Percentiles rank a stretch among this genome's conserved stretches.
Conservation (phyloP, 1,140 invertebrate species). For the Galleria mellonella region DNA sequence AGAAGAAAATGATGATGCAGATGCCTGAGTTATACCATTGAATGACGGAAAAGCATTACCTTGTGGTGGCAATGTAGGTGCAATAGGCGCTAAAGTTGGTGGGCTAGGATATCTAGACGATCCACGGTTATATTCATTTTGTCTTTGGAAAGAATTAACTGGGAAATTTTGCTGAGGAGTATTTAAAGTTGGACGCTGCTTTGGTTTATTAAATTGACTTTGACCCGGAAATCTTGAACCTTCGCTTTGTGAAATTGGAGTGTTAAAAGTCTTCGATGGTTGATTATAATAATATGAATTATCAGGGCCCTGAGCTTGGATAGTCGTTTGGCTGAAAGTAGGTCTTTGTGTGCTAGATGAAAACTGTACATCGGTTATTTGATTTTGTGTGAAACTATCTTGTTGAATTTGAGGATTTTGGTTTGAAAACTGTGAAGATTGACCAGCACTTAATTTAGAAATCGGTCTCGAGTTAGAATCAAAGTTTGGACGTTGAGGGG, state of each 20-base stretch:
- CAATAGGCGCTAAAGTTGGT: slow-evolving; percentile 6
- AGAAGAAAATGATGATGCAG: slow-evolving; percentile 10
- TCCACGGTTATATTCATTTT: slow-evolving; percentile 3
- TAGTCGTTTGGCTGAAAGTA: slow-evolving; percentile 13
- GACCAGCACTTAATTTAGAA: not conserved
- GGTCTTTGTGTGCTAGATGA: slow-evolving; percentile 20
- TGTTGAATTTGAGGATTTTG: slow-evolving; percentile 1
- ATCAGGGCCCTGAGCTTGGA: slow-evolving; percentile 24
- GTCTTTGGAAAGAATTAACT: not conserved
- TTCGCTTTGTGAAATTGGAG: slow-evolving; percentile 9
- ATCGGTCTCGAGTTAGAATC: not conserved
- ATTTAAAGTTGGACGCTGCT: slow-evolving; percentile 3
- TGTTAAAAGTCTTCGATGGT: slow-evolving; percentile 32
- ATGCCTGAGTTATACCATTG: slow-evolving; percentile 10
- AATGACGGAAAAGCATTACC: slow-evolving; percentile 6
- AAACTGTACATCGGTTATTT: slow-evolving; percentile 14
- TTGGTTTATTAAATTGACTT: slow-evolving; percentile 23
- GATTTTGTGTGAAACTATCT: not conserved
- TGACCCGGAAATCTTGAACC: slow-evolving; percentile 15
- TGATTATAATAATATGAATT: slow-evolving; percentile 37
- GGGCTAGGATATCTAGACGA: slow-evolving; percentile 7
- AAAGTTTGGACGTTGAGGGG: not conserved
- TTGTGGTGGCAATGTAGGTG: slow-evolving; percentile 4
- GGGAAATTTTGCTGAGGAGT: slow-evolving; percentile 3
- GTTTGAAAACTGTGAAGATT: not conserved